Evolutionary conservation across 2,888 invertebrate species (phyloP), one percentile per base, ranked within the genome.

Genomic region (Stegophylla sp.): DNA sequence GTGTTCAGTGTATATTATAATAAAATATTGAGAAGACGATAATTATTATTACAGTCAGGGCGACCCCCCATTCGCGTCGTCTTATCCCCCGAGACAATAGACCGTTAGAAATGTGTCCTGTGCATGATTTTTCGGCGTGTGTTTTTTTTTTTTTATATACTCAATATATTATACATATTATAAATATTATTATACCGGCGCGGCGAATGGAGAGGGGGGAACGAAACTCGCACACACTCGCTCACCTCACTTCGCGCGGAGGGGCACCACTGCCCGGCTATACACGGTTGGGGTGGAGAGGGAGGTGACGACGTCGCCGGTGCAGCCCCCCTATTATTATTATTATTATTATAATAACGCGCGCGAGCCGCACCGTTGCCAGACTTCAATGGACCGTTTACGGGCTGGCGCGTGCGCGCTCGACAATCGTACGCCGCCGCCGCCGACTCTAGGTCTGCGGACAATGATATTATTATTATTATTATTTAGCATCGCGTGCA

Each of bases 241-340:
- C 34, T 5, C 34, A 7, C 34, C 3, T 34, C 34, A 34, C 34
- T n/a, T n/a, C 34, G 7, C 34, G 34, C n/a, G 51, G n/a, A 51
- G n/a, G n/a, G 3, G 51, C n/a, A 9, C 7, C n/a, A 9, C 7
- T n/a, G 51, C 51, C n/a, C 1, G n/a, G n/a, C 51, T 34, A 7
- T 7, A 34, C 4, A 1, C 4, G 20, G 7, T 51, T 9, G 51
- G n/a, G 51, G 51, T 51, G 4, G 17, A 7, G 48, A 17, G 48
- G 48, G 48, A 5, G 48, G 0, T 17, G 17, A 48, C 4, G 51
- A 51, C 48, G 73, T 4, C 73, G 17, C 28, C 28, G 15, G 48
- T 74, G 73, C n/a, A n/a, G n/a, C n/a, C n/a, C n/a, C 61, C 61
- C 73, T 63, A 34, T 75, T 75, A 64, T 75, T 63, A 63, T 41